These are phyloP conservation scores for Tethya wilhelma DNA, from an alignment of 37 sponge, comb jelly and placozoan species.

Conservation along the genomic window DNA sequence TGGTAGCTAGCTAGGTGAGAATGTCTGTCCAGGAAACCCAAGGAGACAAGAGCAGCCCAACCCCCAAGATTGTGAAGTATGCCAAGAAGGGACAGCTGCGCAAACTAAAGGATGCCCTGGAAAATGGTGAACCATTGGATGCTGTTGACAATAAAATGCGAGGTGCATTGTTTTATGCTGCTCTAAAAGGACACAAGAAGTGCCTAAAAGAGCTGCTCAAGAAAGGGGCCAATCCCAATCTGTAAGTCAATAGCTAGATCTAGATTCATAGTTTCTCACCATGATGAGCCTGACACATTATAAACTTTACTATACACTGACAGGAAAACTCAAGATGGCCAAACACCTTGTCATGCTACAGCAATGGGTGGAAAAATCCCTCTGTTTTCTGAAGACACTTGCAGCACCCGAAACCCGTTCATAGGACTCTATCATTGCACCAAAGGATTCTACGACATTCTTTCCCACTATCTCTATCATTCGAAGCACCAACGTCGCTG, in stretches of 20 bases:
- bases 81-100: conserved; percentile 7
- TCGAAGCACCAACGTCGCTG: conserved; percentile 7
- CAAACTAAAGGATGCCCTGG: conserved; percentile 17
- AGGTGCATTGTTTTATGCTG: conserved; percentile 39
- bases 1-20: no score
- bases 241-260: conserved; percentile 5
- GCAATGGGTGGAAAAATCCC: conserved; percentile 18
- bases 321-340: conserved; percentile 6
- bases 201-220: conserved; percentile 37
- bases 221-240: conserved; percentile 54
- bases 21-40: no score
- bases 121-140: conserved; percentile 14
- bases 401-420: conserved; percentile 13
- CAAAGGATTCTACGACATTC: conserved; percentile 3
- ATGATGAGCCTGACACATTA: background rate
- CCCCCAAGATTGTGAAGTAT: conserved; percentile 25
- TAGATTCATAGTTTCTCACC: background rate
- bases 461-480: conserved; percentile 23
- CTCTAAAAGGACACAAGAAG: conserved; percentile 32
- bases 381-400: background rate
- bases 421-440: background rate
- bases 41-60: background rate
- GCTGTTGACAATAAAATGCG: background rate
- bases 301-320: background rate
- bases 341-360: conserved; percentile 36